A percentile compares a stretch with the other conserved stretches of the same genome.
Evolutionary conservation across 2,888 invertebrate genomes (phyloP).

Genomic region (Xestoiulus laeticollis): DNA sequence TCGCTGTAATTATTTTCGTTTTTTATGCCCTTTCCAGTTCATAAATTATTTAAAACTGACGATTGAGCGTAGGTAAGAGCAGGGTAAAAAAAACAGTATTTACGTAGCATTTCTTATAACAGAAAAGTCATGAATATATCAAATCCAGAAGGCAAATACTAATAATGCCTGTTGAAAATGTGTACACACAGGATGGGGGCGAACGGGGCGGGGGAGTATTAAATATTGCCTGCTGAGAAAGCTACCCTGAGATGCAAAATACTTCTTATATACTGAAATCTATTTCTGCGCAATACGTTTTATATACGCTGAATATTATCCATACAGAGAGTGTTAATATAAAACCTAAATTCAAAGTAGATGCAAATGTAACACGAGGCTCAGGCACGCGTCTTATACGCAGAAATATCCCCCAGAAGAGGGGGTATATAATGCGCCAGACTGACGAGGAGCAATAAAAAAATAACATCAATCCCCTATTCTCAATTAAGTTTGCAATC

Average conservation of each 20-base stretch:
- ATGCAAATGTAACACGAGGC: slow-evolving; percentile 15
- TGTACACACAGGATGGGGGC: slow-evolving; percentile 2
- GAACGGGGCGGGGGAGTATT: not conserved
- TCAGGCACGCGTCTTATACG: not conserved
- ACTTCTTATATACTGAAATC: slow-evolving; percentile 32
- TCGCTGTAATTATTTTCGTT: not conserved
- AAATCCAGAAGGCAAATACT: slow-evolving; percentile 18
- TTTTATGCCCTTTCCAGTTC: slow-evolving; percentile 20
- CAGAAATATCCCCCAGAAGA: not conserved
- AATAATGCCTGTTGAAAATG: slow-evolving; percentile 34
- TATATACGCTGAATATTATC: not conserved
- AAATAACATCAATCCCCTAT: slow-evolving; percentile 51
- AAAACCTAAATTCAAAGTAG: slow-evolving; percentile 28
- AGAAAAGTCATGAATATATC: slow-evolving; percentile 37
- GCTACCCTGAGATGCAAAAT: not conserved
- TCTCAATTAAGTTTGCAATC: slow-evolving; percentile 54
- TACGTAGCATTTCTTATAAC: slow-evolving; percentile 27
- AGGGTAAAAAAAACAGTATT: not conserved
- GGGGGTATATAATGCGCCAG: not conserved
- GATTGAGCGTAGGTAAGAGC: slow-evolving; percentile 1
- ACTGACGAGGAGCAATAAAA: slow-evolving; percentile 44
- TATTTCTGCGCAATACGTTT: not conserved
- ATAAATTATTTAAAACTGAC: slow-evolving; percentile 37
- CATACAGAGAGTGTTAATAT: not conserved
- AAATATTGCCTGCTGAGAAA: slow-evolving; percentile 2